phyloP scores from a whole-genome alignment of 2,888 invertebrate species.

The Drosophila hamatofila region DNA sequence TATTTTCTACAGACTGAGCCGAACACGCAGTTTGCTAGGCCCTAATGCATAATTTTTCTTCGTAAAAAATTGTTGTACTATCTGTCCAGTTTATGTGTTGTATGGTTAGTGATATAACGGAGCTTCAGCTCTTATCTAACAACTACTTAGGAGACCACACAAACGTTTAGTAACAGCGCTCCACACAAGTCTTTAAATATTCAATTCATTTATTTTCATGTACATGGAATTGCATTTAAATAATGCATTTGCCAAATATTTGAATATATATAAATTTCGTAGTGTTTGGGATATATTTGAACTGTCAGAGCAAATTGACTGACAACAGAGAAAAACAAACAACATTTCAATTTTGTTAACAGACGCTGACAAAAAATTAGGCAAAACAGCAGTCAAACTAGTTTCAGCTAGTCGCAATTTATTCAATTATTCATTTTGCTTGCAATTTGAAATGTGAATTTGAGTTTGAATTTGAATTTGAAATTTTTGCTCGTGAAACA shows the following conservation, averaged over 20 bases:
- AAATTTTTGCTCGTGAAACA: slow-evolving; percentile 65
- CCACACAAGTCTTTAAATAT: neutral
- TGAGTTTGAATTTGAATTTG: slow-evolving; percentile 63
- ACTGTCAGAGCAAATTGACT: slow-evolving; percentile 26
- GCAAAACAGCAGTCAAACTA: slow-evolving; percentile 49
- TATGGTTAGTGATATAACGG: too few relatives aligned
- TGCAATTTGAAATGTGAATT: slow-evolving; percentile 64
- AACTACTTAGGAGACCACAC: neutral
- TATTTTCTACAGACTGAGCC: too few relatives aligned
- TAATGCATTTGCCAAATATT: neutral
- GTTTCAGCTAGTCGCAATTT: slow-evolving; percentile 48
- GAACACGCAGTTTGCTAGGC: too few relatives aligned
- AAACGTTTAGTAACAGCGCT: neutral
- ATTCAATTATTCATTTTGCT: slow-evolving; percentile 76
- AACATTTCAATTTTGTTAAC: slow-evolving; percentile 40
- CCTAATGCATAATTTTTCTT: too few relatives aligned
- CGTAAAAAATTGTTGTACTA: too few relatives aligned
- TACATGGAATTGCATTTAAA: neutral
- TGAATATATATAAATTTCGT: neutral
- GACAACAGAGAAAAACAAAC: slow-evolving; percentile 7
- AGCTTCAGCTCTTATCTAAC: too few relatives aligned
- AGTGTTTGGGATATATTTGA: slow-evolving; percentile 8
- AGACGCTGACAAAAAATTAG: slow-evolving; percentile 48
- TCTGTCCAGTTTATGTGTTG: too few relatives aligned
- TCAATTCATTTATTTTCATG: neutral